Evolutionary conservation across 1,140 invertebrate genomes (phyloP).

Genomic region (Zaprionus africanus): DNA sequence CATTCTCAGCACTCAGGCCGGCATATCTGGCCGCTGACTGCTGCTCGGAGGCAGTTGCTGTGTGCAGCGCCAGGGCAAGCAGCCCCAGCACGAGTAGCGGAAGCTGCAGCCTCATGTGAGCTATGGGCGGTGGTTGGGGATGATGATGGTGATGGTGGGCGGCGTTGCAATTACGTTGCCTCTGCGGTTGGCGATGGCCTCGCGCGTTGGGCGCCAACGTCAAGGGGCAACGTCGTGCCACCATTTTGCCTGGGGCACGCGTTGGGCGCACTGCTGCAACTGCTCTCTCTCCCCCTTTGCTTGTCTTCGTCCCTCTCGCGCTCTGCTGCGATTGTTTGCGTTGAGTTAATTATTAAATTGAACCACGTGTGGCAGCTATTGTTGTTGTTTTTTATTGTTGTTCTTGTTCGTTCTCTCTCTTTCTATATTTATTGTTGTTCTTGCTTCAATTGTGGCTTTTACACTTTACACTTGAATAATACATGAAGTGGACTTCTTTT

Average conservation of each 20-base stretch:
- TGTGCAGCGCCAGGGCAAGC: not conserved
- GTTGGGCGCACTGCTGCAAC: slow-evolving; percentile 39
- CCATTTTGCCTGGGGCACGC: slow-evolving; percentile 69
- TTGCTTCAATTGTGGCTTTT: slow-evolving; percentile 53
- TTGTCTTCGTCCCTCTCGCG: not conserved
- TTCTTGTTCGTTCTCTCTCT: not conserved
- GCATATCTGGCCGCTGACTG: slow-evolving; percentile 50
- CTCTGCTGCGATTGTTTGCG: slow-evolving; percentile 9
- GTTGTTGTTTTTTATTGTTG: not conserved
- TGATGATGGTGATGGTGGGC: not conserved
- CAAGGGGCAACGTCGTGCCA: slow-evolving; percentile 73
- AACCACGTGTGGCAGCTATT: not conserved
- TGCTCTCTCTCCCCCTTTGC: slow-evolving; percentile 4
- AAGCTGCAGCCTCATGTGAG: slow-evolving; percentile 18
- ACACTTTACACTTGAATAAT: slow-evolving; percentile 53
- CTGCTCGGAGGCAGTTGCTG: slow-evolving; percentile 7
- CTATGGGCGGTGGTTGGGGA: not conserved
- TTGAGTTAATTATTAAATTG: slow-evolving; percentile 37
- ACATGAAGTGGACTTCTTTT: slow-evolving; percentile 47
- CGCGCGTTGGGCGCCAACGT: slow-evolving; percentile 48
- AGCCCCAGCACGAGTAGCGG: not conserved
- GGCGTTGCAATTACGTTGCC: slow-evolving; percentile 29
- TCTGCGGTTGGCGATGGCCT: slow-evolving; percentile 40
- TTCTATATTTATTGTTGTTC: not conserved
- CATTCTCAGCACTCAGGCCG: slow-evolving; percentile 73